phyloP scores from a whole-genome alignment of 2,113 vertebrate species.

The Brachirus orientalis region DNA sequence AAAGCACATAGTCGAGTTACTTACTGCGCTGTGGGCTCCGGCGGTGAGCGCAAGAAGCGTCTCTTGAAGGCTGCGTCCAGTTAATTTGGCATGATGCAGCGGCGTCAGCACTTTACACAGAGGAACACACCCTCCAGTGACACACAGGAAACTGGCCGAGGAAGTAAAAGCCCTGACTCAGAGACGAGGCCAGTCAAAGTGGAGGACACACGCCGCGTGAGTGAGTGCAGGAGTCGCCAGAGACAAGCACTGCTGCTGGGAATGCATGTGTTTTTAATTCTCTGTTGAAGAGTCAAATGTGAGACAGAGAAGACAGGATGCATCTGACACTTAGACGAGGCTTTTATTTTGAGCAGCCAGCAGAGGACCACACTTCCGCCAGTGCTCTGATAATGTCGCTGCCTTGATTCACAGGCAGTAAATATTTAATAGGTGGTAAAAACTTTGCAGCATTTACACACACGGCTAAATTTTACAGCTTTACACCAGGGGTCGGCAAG shows the following conservation, averaged over 20 bases:
- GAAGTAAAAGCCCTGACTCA: constrained; percentile 63
- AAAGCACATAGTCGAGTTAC: constrained; percentile 35
- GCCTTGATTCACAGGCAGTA: constrained; percentile 9
- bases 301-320: too few relatives aligned
- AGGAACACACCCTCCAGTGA: neutral
- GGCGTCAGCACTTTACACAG: constrained; percentile 43
- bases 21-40: constrained; percentile 77
- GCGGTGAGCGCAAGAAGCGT: constrained; percentile 59
- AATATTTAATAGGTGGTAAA: constrained; percentile 48
- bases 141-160: neutral
- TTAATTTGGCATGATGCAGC: constrained; percentile 63
- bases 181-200: too few relatives aligned
- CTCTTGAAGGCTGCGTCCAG: constrained; percentile 70
- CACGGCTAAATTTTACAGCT: neutral
- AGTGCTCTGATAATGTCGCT: neutral
- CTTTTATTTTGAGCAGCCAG: constrained; percentile 55
- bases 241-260: too few relatives aligned
- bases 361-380: constrained; percentile 35
- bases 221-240: too few relatives aligned
- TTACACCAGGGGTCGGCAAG: too few relatives aligned
- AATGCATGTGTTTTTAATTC: too few relatives aligned
- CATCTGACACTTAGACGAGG: neutral
- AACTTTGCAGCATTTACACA: constrained; percentile 47
- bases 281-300: too few relatives aligned
- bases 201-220: too few relatives aligned